phyloP scores from a whole-genome alignment of 2,113 vertebrate genomes.

The Zosterops borbonicus region DNA sequence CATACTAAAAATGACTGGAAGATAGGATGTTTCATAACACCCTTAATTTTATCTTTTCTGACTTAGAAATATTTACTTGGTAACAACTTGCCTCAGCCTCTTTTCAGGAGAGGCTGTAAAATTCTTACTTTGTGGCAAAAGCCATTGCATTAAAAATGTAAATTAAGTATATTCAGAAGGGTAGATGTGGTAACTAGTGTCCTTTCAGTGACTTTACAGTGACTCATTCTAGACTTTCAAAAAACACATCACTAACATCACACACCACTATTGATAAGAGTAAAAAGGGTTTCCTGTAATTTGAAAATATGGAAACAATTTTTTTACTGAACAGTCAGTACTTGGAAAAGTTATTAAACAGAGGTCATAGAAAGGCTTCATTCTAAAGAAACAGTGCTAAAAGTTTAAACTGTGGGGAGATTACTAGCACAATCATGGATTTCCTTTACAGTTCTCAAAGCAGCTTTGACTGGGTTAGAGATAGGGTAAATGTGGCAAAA shows the following conservation, averaged over 20 bases:
- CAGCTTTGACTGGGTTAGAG: conserved; percentile 15
- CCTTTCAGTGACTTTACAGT: conserved; percentile 77
- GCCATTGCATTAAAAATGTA: conserved; percentile 56
- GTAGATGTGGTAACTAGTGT: conserved; percentile 76
- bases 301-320: conserved; percentile 71
- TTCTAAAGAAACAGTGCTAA: conserved; percentile 27
- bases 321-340: conserved; percentile 60
- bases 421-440: conserved; percentile 60
- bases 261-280: conserved; percentile 64
- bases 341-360: conserved; percentile 64
- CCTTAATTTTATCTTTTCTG: conserved; percentile 20
- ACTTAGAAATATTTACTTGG: conserved; percentile 14
- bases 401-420: conserved; percentile 42
- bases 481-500: conserved; percentile 18
- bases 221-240: conserved; percentile 79
- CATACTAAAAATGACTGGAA: conserved; percentile 22
- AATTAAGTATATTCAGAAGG: conserved; percentile 71
- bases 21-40: not conserved
- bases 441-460: conserved; percentile 57
- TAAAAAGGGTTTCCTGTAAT: conserved; percentile 78
- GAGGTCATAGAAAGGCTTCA: conserved; percentile 61
- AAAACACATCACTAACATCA: conserved; percentile 74
- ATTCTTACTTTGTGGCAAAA: conserved; percentile 49
- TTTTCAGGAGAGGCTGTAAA: conserved; percentile 17
- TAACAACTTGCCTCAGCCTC: not conserved